Percentiles rank a stretch among this genome's conserved stretches.
Evolutionary conservation across 2,113 vertebrate species (phyloP).

Genomic region (Syngnathoides biaculeatus): DNA sequence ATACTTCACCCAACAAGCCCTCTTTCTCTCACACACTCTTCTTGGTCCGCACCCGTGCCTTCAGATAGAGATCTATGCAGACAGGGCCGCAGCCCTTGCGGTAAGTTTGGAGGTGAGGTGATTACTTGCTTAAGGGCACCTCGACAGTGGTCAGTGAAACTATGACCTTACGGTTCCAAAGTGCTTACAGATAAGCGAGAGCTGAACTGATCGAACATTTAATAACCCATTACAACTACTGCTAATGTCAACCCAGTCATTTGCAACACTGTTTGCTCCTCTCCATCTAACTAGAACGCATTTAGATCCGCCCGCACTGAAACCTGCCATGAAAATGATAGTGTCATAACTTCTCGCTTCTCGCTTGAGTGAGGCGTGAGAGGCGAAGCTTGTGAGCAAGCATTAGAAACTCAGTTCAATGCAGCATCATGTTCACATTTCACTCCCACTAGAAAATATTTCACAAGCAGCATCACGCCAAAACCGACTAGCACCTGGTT

Average conservation of each 20-base stretch:
- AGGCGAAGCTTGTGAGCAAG: conserved; percentile 28
- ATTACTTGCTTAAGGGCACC: no score
- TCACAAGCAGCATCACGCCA: conserved; percentile 21
- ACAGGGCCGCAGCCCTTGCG: no score
- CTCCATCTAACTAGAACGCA: not conserved
- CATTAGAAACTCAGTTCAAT: conserved; percentile 39
- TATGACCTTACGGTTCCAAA: no score
- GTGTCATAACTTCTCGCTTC: conserved; percentile 26
- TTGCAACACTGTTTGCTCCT: not conserved
- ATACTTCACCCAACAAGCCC: not conserved
- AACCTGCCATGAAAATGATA: not conserved
- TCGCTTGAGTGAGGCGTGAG: conserved; percentile 17
- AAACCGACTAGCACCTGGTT: conserved; percentile 29
- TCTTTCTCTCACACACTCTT: not conserved
- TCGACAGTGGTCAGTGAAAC: no score
- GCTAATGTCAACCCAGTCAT: not conserved
- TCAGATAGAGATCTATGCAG: no score
- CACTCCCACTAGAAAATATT: conserved; percentile 12
- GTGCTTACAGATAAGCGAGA: not conserved
- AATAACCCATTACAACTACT: not conserved
- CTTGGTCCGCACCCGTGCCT: no score
- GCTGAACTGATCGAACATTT: not conserved
- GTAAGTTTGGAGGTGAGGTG: no score
- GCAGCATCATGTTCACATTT: conserved; percentile 21
- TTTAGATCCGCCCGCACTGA: not conserved